Percentiles rank a stretch among this genome's conserved stretches.
These are phyloP conservation scores for Atractosteus spatula DNA, from an alignment of 2,113 vertebrate species.

Conservation along the genomic window DNA sequence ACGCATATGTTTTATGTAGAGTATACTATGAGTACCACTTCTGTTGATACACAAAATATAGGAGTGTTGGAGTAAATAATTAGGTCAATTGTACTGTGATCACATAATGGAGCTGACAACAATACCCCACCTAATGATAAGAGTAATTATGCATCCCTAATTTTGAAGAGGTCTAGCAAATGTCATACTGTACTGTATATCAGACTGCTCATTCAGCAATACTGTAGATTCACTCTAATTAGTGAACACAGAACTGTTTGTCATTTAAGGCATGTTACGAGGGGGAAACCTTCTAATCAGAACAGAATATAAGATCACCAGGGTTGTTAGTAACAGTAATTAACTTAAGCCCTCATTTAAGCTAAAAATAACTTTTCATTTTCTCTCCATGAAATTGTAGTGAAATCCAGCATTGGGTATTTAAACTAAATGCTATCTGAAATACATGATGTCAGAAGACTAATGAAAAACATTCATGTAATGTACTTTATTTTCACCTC, in stretches of 20 bases:
- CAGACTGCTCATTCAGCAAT: conserved; percentile 11
- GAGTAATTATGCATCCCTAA: conserved; percentile 27
- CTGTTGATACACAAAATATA: too few relatives aligned
- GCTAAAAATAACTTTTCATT: conserved; percentile 19
- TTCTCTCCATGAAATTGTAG: too few relatives aligned
- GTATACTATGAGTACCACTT: too few relatives aligned
- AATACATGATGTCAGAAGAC: too few relatives aligned
- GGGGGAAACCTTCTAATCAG: conserved; percentile 27
- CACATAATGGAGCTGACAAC: too few relatives aligned
- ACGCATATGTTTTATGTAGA: too few relatives aligned
- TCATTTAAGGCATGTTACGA: conserved; percentile 41
- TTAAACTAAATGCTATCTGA: too few relatives aligned
- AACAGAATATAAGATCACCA: conserved; percentile 45
- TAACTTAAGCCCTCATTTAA: conserved; percentile 38
- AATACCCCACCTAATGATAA: background rate
- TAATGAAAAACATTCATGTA: too few relatives aligned
- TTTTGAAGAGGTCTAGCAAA: conserved; percentile 25
- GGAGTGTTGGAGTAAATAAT: too few relatives aligned
- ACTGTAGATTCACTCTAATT: conserved; percentile 45
- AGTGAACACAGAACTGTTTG: conserved; percentile 48
- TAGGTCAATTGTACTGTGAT: too few relatives aligned
- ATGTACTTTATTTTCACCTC: too few relatives aligned
- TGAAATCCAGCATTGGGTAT: too few relatives aligned
- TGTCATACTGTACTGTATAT: conserved; percentile 21
- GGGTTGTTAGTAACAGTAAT: conserved; percentile 50